Evolutionary conservation across 92 coral and sea anemone genomes (phyloP), one percentile per base, ranked within the genome.

Genomic region (Epizoanthus rinbou): DNA sequence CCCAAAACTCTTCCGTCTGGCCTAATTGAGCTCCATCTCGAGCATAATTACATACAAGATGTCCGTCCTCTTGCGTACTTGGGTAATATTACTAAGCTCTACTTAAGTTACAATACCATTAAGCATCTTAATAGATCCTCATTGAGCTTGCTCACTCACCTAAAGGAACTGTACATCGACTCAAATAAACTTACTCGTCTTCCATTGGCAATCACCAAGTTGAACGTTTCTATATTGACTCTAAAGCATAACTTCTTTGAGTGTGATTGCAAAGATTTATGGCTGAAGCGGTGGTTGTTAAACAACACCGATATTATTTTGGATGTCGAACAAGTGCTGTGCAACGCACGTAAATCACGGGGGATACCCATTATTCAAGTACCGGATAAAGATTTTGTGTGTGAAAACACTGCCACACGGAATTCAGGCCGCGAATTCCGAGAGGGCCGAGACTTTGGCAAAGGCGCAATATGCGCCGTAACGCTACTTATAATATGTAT

Each of bases 261-360:
- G 69, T 94, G 98, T 84, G 95, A 92, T 78, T 94, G 98, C 74
- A 75, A 73, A 64, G 87, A 90, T 3, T 64, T 31, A 33, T 94
- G 98, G 98, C 63, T 94, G 83, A 85, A 88, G 73, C 6, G 67
- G 25, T 94, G 98, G 95, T 22, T 94, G 8, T 69, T 5, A 25
- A 83, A 87, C 37, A 22, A 68, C 25, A 69, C 83, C 11, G 68
- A 74, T 17, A 75, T 50, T 52, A 63, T 92, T 16, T 3, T 52
- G 21, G 83, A 81, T 76, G 85, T 85, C 24, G 56, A 88, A 19
- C 84, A 87, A 14, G 84, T 94, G 18, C 71, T 80, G 9, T 94
- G 98, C 64, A 80, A 86, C 31, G 58, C 94, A 15, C 92, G 88
- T 37, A 73, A 52, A 22, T 33, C 66, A 7, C 85, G 84, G 54